These are phyloP conservation scores for Bombus soroeensis DNA, from an alignment of 1,140 invertebrate genomes.

Conservation along the genomic window DNA sequence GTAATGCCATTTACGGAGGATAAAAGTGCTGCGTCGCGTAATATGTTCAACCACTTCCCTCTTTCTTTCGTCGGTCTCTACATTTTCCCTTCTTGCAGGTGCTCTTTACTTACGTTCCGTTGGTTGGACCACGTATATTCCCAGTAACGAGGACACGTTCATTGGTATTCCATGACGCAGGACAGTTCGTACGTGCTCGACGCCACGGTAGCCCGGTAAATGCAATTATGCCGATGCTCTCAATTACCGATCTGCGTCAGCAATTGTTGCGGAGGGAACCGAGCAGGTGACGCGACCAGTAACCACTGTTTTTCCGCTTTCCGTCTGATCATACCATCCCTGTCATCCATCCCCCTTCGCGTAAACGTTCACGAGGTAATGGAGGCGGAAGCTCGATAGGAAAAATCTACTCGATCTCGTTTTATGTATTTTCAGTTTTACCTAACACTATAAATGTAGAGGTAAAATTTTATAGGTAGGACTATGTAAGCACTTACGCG, in stretches of 20 bases:
- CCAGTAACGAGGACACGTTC: slow-evolving; percentile 67
- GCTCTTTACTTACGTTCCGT: slow-evolving; percentile 42
- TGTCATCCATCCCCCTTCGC: not conserved
- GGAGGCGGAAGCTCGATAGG: not conserved
- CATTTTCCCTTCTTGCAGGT: not conserved
- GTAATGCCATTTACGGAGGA: slow-evolving; percentile 43
- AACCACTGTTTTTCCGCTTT: slow-evolving; percentile 17
- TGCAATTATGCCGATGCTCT: slow-evolving; percentile 75
- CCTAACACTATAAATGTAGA: too few relatives aligned
- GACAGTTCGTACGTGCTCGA: slow-evolving; percentile 69
- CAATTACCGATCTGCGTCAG: slow-evolving; percentile 76
- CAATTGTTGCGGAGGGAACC: slow-evolving; percentile 72
- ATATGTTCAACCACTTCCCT: slow-evolving; percentile 27
- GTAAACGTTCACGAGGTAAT: too few relatives aligned
- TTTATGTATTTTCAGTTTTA: not conserved
- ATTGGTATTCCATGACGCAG: slow-evolving; percentile 70
- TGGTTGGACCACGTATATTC: slow-evolving; percentile 47
- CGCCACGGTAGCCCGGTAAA: slow-evolving; percentile 65
- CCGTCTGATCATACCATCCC: not conserved
- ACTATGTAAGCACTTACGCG: too few relatives aligned
- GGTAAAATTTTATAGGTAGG: too few relatives aligned
- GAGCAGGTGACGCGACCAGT: slow-evolving; percentile 48
- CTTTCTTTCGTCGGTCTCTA: not conserved
- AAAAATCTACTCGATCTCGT: not conserved
- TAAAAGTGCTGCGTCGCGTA: slow-evolving; percentile 49